These are phyloP conservation scores for Himalopsyche japonica DNA, from an alignment of 2,888 invertebrate species.

Conservation along the genomic window DNA sequence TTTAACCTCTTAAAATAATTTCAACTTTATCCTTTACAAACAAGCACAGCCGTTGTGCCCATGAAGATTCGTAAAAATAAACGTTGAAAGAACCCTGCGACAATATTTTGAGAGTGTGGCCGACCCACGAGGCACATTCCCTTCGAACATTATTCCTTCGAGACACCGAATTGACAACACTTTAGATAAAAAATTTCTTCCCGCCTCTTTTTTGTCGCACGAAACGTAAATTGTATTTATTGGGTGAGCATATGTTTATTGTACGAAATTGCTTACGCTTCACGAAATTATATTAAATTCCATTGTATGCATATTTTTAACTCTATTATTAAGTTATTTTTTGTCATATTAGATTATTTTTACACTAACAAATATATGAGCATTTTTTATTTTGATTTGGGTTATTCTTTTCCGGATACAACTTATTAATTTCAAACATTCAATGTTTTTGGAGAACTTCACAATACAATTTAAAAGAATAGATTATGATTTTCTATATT, in stretches of 20 bases:
- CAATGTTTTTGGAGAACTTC: too few relatives aligned
- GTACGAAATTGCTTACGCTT: background rate
- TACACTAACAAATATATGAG: too few relatives aligned
- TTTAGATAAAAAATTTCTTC: background rate
- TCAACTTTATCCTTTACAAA: background rate
- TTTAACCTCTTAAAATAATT: background rate
- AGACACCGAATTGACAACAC: background rate
- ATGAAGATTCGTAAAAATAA: background rate
- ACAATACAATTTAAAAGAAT: too few relatives aligned
- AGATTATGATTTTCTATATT: too few relatives aligned
- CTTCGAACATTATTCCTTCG: background rate
- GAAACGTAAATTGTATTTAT: background rate
- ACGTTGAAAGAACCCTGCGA: background rate
- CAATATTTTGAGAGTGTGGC: background rate
- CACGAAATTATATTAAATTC: background rate
- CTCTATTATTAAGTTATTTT: too few relatives aligned
- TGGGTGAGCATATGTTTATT: background rate
- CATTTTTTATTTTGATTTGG: too few relatives aligned
- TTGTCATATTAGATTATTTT: too few relatives aligned
- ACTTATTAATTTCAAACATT: too few relatives aligned
- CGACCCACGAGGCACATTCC: background rate
- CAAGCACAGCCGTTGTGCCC: background rate
- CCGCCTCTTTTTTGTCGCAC: background rate
- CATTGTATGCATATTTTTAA: too few relatives aligned
- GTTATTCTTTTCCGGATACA: too few relatives aligned